Percentiles rank a stretch among this genome's conserved stretches.
These are phyloP conservation scores for Tetragonisca angustula DNA, from an alignment of 2,888 invertebrate genomes.

Conservation along the genomic window DNA sequence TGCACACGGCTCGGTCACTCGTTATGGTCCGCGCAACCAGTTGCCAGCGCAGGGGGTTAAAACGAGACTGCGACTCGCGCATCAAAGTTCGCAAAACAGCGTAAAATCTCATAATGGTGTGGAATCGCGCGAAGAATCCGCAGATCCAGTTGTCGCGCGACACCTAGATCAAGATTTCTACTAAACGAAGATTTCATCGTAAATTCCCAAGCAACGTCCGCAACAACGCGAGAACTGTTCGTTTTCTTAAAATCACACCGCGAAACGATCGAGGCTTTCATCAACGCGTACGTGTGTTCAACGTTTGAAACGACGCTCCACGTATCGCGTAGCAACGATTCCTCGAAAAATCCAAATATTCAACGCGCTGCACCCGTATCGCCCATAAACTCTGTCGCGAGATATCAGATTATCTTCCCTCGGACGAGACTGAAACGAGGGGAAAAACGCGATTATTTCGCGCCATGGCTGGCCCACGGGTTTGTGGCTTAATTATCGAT, in stretches of 20 bases:
- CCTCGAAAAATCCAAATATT: not conserved
- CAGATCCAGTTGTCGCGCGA: too few relatives aligned
- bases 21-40: too few relatives aligned
- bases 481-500: slow-evolving; percentile 28
- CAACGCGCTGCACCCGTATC: not conserved
- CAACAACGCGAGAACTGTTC: not conserved
- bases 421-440: not conserved
- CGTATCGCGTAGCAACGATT: not conserved
- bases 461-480: not conserved
- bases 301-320: not conserved
- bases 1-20: too few relatives aligned
- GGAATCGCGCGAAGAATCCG: too few relatives aligned
- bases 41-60: too few relatives aligned
- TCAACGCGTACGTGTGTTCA: too few relatives aligned
- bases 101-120: too few relatives aligned
- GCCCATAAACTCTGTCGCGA: not conserved
- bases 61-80: too few relatives aligned
- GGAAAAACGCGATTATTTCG: slow-evolving; percentile 2
- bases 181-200: not conserved
- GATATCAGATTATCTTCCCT: not conserved
- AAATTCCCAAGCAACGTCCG: not conserved
- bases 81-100: too few relatives aligned
- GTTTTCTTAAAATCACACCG: not conserved
- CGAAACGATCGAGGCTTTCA: not conserved
- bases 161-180: too few relatives aligned